A percentile compares a stretch with the other conserved stretches of the same genome.
phyloP scores from a whole-genome alignment of 2,888 invertebrate species.

The Chloroclystis v-ata region DNA sequence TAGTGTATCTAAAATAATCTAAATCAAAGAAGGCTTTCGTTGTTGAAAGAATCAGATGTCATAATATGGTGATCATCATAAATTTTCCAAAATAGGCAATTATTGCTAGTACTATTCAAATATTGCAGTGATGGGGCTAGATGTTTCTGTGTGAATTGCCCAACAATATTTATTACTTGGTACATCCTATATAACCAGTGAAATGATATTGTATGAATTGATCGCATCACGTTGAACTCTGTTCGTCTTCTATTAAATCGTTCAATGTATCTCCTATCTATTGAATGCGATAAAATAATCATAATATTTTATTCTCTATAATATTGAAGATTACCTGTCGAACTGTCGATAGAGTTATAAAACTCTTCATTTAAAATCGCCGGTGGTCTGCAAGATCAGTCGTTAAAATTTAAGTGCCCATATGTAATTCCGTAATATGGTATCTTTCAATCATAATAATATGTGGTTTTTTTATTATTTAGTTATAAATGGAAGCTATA shows the following conservation, averaged over 20 bases:
- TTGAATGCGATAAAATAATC: constrained; percentile 5
- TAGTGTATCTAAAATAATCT: too few species aligned
- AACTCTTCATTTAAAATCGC: constrained; percentile 31
- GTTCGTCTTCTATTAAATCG: not conserved
- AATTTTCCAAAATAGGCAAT: too few species aligned
- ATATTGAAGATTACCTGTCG: constrained; percentile 21
- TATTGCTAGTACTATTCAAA: too few species aligned
- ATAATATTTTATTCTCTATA: constrained; percentile 9
- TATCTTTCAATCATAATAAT: constrained; percentile 43
- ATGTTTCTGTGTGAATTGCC: too few species aligned
- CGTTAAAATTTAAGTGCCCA: constrained; percentile 48
- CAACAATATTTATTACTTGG: too few species aligned
- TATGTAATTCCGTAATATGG: constrained; percentile 44
- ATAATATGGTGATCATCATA: too few species aligned
- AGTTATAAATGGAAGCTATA: constrained; percentile 38
- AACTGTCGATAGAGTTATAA: constrained; percentile 22
- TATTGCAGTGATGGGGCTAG: too few species aligned
- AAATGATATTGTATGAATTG: not conserved
- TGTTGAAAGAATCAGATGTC: too few species aligned
- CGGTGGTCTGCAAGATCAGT: constrained; percentile 39
- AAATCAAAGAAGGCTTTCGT: too few species aligned
- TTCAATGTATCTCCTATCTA: constrained; percentile 1
- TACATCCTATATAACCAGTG: too few species aligned
- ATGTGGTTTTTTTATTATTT: constrained; percentile 40
- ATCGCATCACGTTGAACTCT: not conserved